These are phyloP conservation scores for Paramormyrops kingsleyae DNA, from an alignment of 2,113 vertebrate species.

Conservation along the genomic window DNA sequence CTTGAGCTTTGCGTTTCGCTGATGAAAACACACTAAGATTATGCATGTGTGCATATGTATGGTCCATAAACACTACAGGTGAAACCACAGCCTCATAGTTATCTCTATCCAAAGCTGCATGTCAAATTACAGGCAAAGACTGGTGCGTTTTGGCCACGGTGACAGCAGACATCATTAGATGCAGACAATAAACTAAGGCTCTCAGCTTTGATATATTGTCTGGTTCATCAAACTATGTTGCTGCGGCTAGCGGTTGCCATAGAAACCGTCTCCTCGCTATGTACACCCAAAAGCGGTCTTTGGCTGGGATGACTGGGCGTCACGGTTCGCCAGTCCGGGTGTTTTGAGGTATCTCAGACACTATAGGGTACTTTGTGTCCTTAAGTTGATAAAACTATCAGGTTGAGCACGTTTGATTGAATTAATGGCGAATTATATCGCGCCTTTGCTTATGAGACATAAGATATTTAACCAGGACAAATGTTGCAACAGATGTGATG, in stretches of 20 bases:
- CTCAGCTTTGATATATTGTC: background rate
- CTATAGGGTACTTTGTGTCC: background rate
- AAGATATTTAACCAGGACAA: background rate
- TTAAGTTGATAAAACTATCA: background rate
- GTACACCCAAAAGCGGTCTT: background rate
- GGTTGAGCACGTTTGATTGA: background rate
- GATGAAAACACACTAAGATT: background rate
- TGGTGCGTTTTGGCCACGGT: background rate
- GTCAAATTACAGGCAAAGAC: background rate
- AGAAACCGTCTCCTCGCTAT: constrained; percentile 12
- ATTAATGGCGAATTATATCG: background rate
- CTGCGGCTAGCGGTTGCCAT: constrained; percentile 16
- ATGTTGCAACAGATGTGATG: background rate
- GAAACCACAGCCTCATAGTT: background rate
- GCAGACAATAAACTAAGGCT: background rate
- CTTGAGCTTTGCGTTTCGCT: background rate
- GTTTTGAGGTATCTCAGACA: background rate
- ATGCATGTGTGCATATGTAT: background rate
- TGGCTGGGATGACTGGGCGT: background rate
- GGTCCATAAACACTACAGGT: background rate
- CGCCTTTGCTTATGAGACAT: background rate
- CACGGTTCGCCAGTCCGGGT: background rate
- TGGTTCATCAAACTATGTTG: constrained; percentile 10
- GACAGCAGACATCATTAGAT: background rate
- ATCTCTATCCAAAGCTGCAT: background rate